Base-by-base conservation (phyloP, 2,113 vertebrate genomes). In the Euleptes europaea region DNA sequence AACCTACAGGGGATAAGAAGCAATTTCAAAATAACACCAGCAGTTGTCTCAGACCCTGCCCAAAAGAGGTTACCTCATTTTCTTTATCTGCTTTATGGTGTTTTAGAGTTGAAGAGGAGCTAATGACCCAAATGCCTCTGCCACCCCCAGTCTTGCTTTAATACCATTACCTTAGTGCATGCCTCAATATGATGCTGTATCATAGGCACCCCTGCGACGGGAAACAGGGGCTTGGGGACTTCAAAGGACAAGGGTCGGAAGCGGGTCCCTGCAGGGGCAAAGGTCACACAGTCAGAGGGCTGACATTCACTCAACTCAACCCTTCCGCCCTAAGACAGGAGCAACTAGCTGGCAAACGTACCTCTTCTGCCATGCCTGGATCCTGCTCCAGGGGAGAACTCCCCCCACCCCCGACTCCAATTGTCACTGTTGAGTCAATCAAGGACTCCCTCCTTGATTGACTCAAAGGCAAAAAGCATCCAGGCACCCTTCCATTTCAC, bases 201-300 rank as follows among this genome's bases (percentile, higher is more conserved):
- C 98, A 99, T 99, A n/a, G 98, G 97, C 35, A 99, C 98, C 1
- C 98, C 98, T 1, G 98, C 98, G 70, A 99, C 98, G 11, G 98
- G 98, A 91, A 99, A 99, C 75, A 99, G 94, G 1, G 98, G 98
- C 93, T 99, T 99, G 73, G 98, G 98, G 70, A 99, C 98, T 92
- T 99, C 98, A 86, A 99, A 99, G 3, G 98, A 99, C 86, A 99
- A 94, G 44, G 98, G 98, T 47, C 98, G 97, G 94, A 99, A 99
- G 78, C 98, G 95, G 40, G 98, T 99, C 23, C 98, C 98, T 97
- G 90, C 14, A 44, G 2, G 57, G 86, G 33, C 19, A 65, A 84
- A 57, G 33, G 87, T 6, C 83, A 17, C 82, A 76, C 10, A 35
- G 14, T 49, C 5, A 80, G 19, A 49, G 82, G 31, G 5, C 38